Percentiles rank a stretch among this genome's conserved stretches.
Evolutionary conservation across 2,113 vertebrate species (phyloP).

Genomic region (Heterotilapia buettikoferi): DNA sequence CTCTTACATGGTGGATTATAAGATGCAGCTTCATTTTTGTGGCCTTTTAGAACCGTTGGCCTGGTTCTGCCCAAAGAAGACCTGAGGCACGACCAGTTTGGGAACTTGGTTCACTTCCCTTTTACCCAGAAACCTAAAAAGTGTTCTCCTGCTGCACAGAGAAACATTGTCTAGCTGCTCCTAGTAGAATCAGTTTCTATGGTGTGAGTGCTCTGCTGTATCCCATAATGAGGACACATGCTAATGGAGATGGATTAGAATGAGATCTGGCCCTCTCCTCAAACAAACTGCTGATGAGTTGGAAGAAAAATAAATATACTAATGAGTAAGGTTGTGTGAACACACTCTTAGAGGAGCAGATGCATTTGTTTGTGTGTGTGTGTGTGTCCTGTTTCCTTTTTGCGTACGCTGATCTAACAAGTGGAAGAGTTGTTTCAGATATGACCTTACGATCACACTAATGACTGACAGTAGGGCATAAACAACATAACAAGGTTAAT

Average conservation of each 20-base stretch:
- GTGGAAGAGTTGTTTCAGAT: not conserved
- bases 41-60: not conserved
- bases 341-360: not conserved
- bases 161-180: not conserved
- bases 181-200: not conserved
- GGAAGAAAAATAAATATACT: not conserved
- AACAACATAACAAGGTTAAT: not conserved
- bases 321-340: not conserved
- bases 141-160: not conserved
- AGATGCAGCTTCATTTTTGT: not conserved
- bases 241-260: not conserved
- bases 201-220: not conserved
- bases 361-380: not conserved
- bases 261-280: not conserved
- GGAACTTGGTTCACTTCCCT: not conserved
- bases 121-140: not conserved
- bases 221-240: not conserved
- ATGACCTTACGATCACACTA: not conserved
- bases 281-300: not conserved
- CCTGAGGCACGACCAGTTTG: not conserved
- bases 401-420: not conserved
- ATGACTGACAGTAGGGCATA: not conserved
- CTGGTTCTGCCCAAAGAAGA: not conserved
- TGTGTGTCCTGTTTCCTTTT: not conserved
- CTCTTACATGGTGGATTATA: not conserved